A percentile compares a stretch with the other conserved stretches of the same genome.
These are phyloP conservation scores for Colletes collaris DNA, from an alignment of 2,888 invertebrate genomes.

Conservation along the genomic window DNA sequence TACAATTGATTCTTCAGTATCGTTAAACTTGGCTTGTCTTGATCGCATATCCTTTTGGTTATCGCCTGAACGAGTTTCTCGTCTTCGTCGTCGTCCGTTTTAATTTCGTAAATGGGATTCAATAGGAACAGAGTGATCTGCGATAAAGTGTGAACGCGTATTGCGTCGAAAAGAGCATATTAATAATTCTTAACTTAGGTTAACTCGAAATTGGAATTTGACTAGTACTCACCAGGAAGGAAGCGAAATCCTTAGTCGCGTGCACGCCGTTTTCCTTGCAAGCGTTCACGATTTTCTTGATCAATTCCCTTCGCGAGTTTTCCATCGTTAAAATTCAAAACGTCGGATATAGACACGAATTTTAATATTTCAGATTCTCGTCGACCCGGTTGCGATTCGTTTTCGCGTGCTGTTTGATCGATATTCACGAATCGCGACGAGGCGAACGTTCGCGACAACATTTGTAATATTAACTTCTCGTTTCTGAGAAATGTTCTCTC, in stretches of 20 bases:
- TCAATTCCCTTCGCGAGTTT: conserved; percentile 65
- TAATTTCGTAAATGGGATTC: conserved; percentile 69
- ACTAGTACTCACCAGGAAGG: conserved; percentile 74
- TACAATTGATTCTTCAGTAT: conserved; percentile 87
- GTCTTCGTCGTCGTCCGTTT: conserved; percentile 60
- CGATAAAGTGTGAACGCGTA: background rate
- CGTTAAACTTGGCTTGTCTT: conserved; percentile 83
- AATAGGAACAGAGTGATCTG: conserved; percentile 74
- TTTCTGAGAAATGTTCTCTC: no score
- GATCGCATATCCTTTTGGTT: conserved; percentile 74
- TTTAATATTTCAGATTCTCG: background rate
- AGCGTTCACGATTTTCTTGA: conserved; percentile 67
- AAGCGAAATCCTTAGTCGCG: conserved; percentile 73
- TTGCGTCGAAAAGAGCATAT: background rate
- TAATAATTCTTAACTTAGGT: conserved; percentile 4
- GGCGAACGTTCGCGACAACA: background rate
- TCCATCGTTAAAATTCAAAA: conserved; percentile 65
- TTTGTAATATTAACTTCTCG: background rate
- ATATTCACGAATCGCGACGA: conserved; percentile 49
- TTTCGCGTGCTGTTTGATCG: conserved; percentile 69
- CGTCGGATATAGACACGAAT: background rate
- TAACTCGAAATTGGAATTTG: background rate
- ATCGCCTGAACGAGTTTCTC: conserved; percentile 67
- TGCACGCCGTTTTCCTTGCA: conserved; percentile 68
- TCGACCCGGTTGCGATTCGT: background rate